These are phyloP conservation scores for Brenthis hecate DNA, from an alignment of 2,888 invertebrate species.

Conservation along the genomic window DNA sequence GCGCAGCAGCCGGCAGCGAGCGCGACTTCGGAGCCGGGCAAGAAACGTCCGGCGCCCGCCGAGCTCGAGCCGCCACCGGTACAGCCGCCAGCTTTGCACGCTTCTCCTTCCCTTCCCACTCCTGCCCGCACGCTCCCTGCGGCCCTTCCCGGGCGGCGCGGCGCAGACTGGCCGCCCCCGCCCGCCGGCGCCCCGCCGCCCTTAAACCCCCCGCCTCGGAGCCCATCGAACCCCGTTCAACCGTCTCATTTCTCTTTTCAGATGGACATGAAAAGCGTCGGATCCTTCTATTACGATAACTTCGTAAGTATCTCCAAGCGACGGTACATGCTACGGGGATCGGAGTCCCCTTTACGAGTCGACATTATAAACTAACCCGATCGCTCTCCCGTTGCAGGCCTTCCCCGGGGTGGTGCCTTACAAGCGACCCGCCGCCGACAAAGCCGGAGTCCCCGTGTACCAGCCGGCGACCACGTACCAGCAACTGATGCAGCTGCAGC, in stretches of 20 bases:
- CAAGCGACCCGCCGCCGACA: conserved; percentile 97
- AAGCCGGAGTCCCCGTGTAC: conserved; percentile 97
- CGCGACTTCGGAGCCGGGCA: conserved; percentile 90
- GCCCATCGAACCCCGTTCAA: conserved; percentile 64
- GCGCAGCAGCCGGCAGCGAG: conserved; percentile 86
- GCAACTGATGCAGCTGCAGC: conserved; percentile 96
- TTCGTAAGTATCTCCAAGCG: conserved; percentile 90
- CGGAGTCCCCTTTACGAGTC: conserved; percentile 18
- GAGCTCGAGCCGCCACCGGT: conserved; percentile 91
- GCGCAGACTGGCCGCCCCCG: conserved; percentile 61
- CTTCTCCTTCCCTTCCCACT: conserved; percentile 65
- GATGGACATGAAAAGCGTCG: conserved; percentile 98
- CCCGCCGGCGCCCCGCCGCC: conserved; percentile 49
- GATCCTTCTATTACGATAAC: conserved; percentile 97
- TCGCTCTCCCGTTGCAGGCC: conserved; percentile 83
- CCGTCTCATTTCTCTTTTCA: conserved; percentile 85
- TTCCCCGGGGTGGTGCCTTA: conserved; percentile 98
- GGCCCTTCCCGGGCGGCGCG: conserved; percentile 55
- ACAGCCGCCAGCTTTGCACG: conserved; percentile 89
- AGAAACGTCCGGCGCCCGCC: conserved; percentile 93
- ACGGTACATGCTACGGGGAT: conserved; percentile 4
- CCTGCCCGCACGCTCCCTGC: conserved; percentile 63
- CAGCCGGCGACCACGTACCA: conserved; percentile 96
- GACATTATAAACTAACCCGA: conserved; percentile 27
- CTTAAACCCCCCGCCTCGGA: conserved; percentile 44